Percentiles rank a stretch among this genome's conserved stretches.
Evolutionary conservation across 2,113 vertebrate species (phyloP).

Genomic region (Capricornis sumatraensis): DNA sequence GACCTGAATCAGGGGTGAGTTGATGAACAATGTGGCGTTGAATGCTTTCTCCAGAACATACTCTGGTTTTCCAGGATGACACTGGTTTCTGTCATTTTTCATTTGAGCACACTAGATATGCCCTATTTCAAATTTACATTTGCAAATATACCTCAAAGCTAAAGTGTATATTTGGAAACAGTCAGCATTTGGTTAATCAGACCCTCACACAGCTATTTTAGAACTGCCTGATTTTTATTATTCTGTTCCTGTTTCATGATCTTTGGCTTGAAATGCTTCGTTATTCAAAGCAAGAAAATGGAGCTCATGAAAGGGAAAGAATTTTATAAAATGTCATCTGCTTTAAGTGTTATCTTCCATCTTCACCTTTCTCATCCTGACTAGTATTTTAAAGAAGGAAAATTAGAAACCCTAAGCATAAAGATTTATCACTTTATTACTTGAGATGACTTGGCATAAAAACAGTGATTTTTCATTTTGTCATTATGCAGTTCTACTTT

Average conservation of each 20-base stretch:
- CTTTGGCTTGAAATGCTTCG: neutral
- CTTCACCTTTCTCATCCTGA: neutral
- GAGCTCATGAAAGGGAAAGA: neutral
- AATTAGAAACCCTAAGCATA: neutral
- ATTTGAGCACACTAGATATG: neutral
- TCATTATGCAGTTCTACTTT: neutral
- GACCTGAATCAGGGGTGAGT: neutral
- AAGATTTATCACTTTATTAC: neutral
- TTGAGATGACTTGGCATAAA: neutral
- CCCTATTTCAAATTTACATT: neutral
- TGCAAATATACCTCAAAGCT: neutral
- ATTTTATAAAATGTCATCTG: neutral
- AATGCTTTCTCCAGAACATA: neutral
- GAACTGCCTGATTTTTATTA: neutral
- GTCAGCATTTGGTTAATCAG: neutral
- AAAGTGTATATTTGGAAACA: neutral
- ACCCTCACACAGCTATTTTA: neutral
- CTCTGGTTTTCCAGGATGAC: neutral
- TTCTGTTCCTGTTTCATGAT: neutral
- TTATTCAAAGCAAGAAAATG: neutral
- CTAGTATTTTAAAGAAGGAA: neutral
- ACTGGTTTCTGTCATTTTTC: neutral
- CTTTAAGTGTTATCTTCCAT: neutral
- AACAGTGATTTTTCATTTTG: neutral
- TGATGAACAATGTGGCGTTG: neutral